A percentile compares a stretch with the other conserved stretches of the same genome.
These are phyloP conservation scores for Schizaphis graminum DNA, from an alignment of 2,888 invertebrate genomes.

Conservation along the genomic window DNA sequence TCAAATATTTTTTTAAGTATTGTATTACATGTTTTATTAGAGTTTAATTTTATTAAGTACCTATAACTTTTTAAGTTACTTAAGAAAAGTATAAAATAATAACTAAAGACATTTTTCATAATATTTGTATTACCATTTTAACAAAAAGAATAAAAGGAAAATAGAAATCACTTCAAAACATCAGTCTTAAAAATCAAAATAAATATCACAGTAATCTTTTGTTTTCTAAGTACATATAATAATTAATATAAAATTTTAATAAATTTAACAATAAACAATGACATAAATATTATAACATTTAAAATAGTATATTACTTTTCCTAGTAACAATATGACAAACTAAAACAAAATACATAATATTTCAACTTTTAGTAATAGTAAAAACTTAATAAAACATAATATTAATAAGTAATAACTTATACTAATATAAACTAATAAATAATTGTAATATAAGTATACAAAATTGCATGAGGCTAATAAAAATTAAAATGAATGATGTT, in stretches of 20 bases:
- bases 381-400: conserved; percentile 39
- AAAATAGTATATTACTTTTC: conserved; percentile 40
- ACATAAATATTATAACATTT: conserved; percentile 26
- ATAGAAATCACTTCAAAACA: no score
- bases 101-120: conserved; percentile 4
- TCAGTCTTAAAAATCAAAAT: no score
- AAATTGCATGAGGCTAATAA: conserved; percentile 19
- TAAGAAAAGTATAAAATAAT: conserved; percentile 28
- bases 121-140: conserved; percentile 26
- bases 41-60: conserved; percentile 37
- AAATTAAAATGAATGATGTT: conserved; percentile 4
- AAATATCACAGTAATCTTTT: no score
- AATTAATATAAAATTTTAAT: background rate
- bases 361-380: conserved; percentile 36
- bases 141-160: background rate
- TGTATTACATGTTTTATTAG: no score
- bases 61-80: background rate
- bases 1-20: no score
- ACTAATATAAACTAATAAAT: conserved; percentile 9
- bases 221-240: no score
- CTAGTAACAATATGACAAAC: conserved; percentile 30
- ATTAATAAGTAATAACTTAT: background rate
- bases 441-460: conserved; percentile 25
- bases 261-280: conserved; percentile 15
- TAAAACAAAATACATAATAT: conserved; percentile 29